A percentile compares a stretch with the other conserved stretches of the same genome.
Conservation (phyloP, 2,888 invertebrate genomes). For the Nomada fabriciana region DNA sequence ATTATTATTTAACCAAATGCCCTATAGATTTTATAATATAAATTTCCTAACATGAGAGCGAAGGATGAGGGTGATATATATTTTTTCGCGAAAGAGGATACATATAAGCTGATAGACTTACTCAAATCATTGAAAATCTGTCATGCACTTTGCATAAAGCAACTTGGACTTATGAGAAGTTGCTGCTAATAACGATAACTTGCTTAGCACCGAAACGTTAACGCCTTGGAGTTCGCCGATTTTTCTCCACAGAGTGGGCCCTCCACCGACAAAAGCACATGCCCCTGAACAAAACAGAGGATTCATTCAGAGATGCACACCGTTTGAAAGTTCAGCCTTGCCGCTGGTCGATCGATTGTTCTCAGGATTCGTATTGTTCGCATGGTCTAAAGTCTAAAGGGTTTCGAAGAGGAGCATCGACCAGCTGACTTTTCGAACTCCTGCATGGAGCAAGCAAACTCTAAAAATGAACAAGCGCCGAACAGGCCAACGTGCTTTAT, state of each 20-base stretch:
- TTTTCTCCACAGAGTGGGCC: constrained; percentile 10
- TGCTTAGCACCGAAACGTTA: constrained; percentile 50
- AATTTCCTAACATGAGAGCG: too few species aligned
- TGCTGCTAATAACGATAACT: constrained; percentile 52
- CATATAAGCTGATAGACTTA: too few species aligned
- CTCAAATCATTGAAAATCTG: neutral
- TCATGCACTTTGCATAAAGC: neutral
- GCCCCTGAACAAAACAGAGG: constrained; percentile 42
- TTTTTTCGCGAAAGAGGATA: neutral
- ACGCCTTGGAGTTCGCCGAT: constrained; percentile 24
- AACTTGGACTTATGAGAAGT: neutral
- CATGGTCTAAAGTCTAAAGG: constrained; percentile 40
- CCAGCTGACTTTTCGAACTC: constrained; percentile 65
- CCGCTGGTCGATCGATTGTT: constrained; percentile 61
- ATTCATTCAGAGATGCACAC: constrained; percentile 44
- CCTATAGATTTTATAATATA: too few species aligned
- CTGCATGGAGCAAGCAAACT: constrained; percentile 57
- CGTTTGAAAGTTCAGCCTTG: constrained; percentile 55
- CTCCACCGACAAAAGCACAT: constrained; percentile 36
- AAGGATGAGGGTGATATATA: neutral
- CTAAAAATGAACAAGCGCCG: constrained; percentile 5
- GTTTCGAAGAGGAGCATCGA: constrained; percentile 58
- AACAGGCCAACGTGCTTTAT: constrained; percentile 41
- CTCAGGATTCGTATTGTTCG: constrained; percentile 67
- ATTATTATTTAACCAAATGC: too few species aligned